phyloP scores from a whole-genome alignment of 2,888 invertebrate species.

The Criorhina ranunculi region DNA sequence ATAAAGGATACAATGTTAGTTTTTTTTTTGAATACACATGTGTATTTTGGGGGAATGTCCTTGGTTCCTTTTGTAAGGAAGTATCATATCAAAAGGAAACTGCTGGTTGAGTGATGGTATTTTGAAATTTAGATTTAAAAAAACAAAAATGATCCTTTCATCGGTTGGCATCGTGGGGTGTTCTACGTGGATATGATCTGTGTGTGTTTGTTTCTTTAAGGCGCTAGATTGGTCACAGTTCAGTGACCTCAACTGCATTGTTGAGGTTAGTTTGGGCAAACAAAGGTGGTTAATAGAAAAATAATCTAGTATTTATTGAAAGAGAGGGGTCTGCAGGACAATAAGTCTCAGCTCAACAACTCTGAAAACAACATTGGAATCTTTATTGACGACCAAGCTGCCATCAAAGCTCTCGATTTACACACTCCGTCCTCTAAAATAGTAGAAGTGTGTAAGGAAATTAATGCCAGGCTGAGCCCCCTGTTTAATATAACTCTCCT shows the following conservation, averaged over 20 bases:
- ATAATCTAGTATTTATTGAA: conserved; percentile 31
- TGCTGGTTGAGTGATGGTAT: conserved; percentile 58
- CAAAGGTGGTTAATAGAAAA: conserved; percentile 45
- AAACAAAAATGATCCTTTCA: conserved; percentile 53
- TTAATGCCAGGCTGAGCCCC: too few relatives aligned
- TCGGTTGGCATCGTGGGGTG: conserved; percentile 45
- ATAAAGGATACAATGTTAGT: conserved; percentile 35
- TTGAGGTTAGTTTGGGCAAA: conserved; percentile 26
- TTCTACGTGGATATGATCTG: conserved; percentile 18
- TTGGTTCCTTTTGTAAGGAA: conserved; percentile 42
- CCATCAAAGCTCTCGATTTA: too few relatives aligned
- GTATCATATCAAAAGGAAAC: conserved; percentile 55
- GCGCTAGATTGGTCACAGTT: conserved; percentile 68
- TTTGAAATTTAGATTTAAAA: conserved; percentile 61
- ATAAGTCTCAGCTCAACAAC: too few relatives aligned
- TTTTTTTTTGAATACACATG: conserved; percentile 2
- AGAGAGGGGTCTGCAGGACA: background rate
- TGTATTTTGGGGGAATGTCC: conserved; percentile 42
- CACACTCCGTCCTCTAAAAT: too few relatives aligned
- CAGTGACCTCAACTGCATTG: conserved; percentile 55
- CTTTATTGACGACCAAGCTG: too few relatives aligned
- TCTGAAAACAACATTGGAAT: too few relatives aligned
- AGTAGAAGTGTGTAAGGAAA: too few relatives aligned
- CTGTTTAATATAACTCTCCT: too few relatives aligned
- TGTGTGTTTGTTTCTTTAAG: conserved; percentile 23